Evolutionary conservation across 2,797 vertebrate genomes (phyloP).

Genomic region (Myotis pilosus): DNA sequence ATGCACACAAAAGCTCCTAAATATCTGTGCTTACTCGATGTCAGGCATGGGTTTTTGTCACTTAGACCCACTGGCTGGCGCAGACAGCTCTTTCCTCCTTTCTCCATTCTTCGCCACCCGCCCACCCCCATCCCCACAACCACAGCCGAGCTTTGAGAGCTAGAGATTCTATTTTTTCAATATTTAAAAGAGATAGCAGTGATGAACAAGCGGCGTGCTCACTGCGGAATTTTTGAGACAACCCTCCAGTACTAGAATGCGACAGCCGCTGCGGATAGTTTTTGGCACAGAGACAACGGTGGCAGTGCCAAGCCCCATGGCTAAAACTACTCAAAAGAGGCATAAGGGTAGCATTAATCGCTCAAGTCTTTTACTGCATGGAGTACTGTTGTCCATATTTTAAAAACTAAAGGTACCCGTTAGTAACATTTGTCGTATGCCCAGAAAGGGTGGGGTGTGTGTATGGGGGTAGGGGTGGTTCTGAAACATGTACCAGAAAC

Average conservation of each 20-base stretch:
- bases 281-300: slow-evolving; percentile 93
- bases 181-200: slow-evolving; percentile 71
- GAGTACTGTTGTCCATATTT: slow-evolving; percentile 81
- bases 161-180: slow-evolving; percentile 64
- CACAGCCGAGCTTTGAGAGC: slow-evolving; percentile 53
- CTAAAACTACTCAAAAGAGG: slow-evolving; percentile 95
- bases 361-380: slow-evolving; percentile 87
- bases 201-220: slow-evolving; percentile 76
- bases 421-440: slow-evolving; percentile 76
- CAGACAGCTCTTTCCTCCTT: slow-evolving; percentile 12
- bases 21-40: slow-evolving; percentile 55
- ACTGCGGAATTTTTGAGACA: slow-evolving; percentile 89
- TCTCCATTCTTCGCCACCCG: background rate
- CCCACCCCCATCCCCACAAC: slow-evolving; percentile 3
- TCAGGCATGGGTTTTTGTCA: slow-evolving; percentile 70
- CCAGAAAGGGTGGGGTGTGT: background rate
- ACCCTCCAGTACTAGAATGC: slow-evolving; percentile 91
- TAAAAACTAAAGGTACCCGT: slow-evolving; percentile 79
- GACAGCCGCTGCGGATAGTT: slow-evolving; percentile 97
- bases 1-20: slow-evolving; percentile 73
- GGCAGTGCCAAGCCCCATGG: slow-evolving; percentile 96
- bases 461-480: accelerated
- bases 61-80: slow-evolving; percentile 62
- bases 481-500: slow-evolving; percentile 67
- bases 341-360: slow-evolving; percentile 93